phyloP scores from a whole-genome alignment of 2,113 vertebrate species.

The Nothobranchius kuhntae region DNA sequence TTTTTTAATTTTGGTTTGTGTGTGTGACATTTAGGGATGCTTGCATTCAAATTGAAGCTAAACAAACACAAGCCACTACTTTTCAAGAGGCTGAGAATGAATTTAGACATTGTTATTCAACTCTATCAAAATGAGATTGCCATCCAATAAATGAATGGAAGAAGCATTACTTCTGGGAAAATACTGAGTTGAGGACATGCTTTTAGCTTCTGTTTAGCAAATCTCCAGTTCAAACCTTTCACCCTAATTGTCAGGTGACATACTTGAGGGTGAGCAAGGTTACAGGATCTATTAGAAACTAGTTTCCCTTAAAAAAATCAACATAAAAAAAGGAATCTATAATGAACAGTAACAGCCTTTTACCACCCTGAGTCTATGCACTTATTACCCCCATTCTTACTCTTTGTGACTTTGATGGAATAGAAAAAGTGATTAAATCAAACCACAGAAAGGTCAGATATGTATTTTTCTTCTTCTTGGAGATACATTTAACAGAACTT shows the following conservation, averaged over 20 bases:
- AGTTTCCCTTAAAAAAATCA: slow-evolving; percentile 32
- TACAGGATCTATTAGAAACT: slow-evolving; percentile 41
- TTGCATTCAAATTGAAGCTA: slow-evolving; percentile 60
- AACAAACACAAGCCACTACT: slow-evolving; percentile 52
- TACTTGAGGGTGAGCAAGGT: slow-evolving; percentile 37
- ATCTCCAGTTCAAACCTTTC: slow-evolving; percentile 36
- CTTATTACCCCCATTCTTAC: slow-evolving; percentile 4
- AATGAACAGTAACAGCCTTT: slow-evolving; percentile 38
- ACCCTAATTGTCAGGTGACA: slow-evolving; percentile 23
- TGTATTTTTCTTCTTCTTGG: slow-evolving; percentile 26
- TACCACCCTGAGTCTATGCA: slow-evolving; percentile 60
- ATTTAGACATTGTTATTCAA: slow-evolving; percentile 6
- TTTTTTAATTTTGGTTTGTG: slow-evolving; percentile 71
- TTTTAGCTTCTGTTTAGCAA: slow-evolving; percentile 31
- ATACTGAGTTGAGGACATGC: slow-evolving; percentile 33
- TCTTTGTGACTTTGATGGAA: slow-evolving; percentile 10
- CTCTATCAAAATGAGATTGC: slow-evolving; percentile 10
- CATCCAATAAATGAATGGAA: slow-evolving; percentile 31
- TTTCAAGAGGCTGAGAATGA: slow-evolving; percentile 5
- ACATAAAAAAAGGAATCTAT: slow-evolving; percentile 20
- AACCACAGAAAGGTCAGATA: slow-evolving; percentile 21
- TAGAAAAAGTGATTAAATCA: slow-evolving; percentile 34
- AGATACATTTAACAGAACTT: slow-evolving; percentile 64
- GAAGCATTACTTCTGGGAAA: slow-evolving; percentile 26
- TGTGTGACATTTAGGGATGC: slow-evolving; percentile 58